Evolutionary conservation across 2,113 vertebrate genomes (phyloP).

Genomic region (Oryzias curvinotus): DNA sequence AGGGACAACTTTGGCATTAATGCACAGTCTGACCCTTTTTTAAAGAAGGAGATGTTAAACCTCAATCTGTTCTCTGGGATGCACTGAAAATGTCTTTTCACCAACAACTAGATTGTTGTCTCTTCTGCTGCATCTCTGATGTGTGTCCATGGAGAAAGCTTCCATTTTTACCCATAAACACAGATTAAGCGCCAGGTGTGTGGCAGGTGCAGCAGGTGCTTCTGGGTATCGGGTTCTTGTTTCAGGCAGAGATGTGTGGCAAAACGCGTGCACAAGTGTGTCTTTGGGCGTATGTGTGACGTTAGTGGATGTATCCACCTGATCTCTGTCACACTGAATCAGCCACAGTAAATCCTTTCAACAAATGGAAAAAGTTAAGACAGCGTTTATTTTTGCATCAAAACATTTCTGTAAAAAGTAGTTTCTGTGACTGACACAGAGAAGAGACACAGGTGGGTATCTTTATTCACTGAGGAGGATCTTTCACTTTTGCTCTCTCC

Average conservation of each 20-base stretch:
- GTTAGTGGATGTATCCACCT: constrained; percentile 52
- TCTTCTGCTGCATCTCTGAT: constrained; percentile 2
- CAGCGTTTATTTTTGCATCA: constrained; percentile 1
- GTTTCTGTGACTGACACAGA: not conserved
- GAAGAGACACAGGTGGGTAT: not conserved
- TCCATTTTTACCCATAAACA: constrained; percentile 54
- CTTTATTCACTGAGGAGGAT: not conserved
- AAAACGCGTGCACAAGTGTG: constrained; percentile 37
- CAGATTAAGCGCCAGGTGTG: constrained; percentile 74
- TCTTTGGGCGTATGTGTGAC: constrained; percentile 42
- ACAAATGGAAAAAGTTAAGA: constrained; percentile 39
- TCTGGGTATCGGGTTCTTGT: constrained; percentile 66
- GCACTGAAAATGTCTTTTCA: constrained; percentile 28
- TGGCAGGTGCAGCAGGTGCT: constrained; percentile 74
- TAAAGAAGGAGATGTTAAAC: constrained; percentile 28
- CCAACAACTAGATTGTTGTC: constrained; percentile 12
- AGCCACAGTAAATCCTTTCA: constrained; percentile 22
- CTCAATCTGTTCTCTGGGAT: constrained; percentile 33
- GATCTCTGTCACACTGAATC: constrained; percentile 57
- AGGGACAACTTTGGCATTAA: constrained; percentile 35
- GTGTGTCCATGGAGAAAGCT: constrained; percentile 14
- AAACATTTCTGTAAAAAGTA: not conserved
- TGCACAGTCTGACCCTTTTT: constrained; percentile 17
- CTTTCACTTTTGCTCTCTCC: not conserved
- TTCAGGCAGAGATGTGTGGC: constrained; percentile 38